Evolutionary conservation across 2,888 invertebrate genomes (phyloP).

Genomic region (Hermaeophaga mercurialis): DNA sequence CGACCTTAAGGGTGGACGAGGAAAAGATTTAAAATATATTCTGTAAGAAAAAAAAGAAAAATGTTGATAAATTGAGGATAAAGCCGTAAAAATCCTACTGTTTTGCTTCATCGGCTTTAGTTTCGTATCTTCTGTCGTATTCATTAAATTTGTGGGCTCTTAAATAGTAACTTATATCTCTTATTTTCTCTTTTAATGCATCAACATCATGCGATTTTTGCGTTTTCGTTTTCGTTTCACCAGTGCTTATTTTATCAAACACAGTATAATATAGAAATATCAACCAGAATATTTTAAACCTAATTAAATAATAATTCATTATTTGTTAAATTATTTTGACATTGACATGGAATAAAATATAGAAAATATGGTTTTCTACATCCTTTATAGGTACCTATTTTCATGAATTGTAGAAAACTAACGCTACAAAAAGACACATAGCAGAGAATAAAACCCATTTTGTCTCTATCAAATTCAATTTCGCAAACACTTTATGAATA

Average conservation of each 20-base stretch:
- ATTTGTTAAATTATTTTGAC: too few species aligned
- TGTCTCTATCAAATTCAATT: constrained; percentile 18
- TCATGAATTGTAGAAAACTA: too few species aligned
- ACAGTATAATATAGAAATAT: too few species aligned
- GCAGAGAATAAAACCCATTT: not conserved
- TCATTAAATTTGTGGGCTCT: constrained; percentile 69
- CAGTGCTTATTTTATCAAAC: too few species aligned
- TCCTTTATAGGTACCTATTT: too few species aligned
- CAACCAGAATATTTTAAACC: too few species aligned
- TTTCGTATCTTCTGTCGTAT: constrained; percentile 62
- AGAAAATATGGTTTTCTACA: too few species aligned
- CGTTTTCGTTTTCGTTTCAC: too few species aligned
- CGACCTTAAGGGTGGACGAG: constrained; percentile 62
- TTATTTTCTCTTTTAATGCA: constrained; percentile 54
- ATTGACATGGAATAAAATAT: too few species aligned
- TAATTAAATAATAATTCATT: too few species aligned
- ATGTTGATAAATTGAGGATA: not conserved
- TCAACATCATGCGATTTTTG: not conserved
- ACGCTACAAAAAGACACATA: not conserved
- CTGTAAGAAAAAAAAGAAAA: constrained; percentile 24
- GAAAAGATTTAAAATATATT: constrained; percentile 59
- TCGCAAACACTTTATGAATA: constrained; percentile 21
- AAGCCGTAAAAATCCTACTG: constrained; percentile 29
- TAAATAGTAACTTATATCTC: constrained; percentile 66
- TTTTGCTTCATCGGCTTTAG: constrained; percentile 39